Evolutionary conservation across 2,888 invertebrate genomes (phyloP), one percentile per base, ranked within the genome.

Genomic region (Agrotis clavis): DNA sequence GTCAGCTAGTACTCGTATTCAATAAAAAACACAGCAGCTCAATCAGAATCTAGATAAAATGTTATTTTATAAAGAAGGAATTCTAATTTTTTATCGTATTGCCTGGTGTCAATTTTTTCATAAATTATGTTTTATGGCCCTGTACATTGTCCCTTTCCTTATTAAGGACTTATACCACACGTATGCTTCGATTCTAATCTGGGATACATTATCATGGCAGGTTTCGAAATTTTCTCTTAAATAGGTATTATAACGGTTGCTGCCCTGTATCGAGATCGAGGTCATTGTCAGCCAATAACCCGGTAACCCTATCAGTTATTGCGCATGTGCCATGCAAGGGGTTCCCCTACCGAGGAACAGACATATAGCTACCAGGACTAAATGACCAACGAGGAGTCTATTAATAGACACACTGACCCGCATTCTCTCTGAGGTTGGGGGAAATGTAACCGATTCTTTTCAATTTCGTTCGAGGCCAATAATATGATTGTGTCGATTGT

Each of bases 271-370:
- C 51, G 13, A 50, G 45, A 21, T 66, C 57, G 18, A 67, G 77
- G 51, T 47, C 59, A 56, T 50, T 69, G 60, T n/a, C 77, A 61
- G 68, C 13, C 54, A 56, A 56, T 61, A 53, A 60, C 41, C 74
- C 16, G 21, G 21, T 51, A 25, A 45, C 50, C 25, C 14, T 14
- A 35, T n/a, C 7, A 54, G 21, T 19, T 45, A 47, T n/a, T 62
- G 47, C 74, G 71, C 78, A 77, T 71, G 71, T 21, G 61, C 47
- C 25, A 25, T 4, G 21, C 11, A 13, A 25, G 35, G 19, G 11
- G 41, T 62, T 51, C 35, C 60, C 61, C 51, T 35, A 48, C 51
- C 25, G 25, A 41, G 30, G 14, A 5, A 41, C n/a, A 71, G 57
- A 77, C 71, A 48, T 57, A 35, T n/a, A 19, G 16, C 2, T 25